A percentile compares a stretch with the other conserved stretches of the same genome.
These are phyloP conservation scores for Meloidogyne exigua DNA, from an alignment of 1,140 invertebrate genomes.

Conservation along the genomic window DNA sequence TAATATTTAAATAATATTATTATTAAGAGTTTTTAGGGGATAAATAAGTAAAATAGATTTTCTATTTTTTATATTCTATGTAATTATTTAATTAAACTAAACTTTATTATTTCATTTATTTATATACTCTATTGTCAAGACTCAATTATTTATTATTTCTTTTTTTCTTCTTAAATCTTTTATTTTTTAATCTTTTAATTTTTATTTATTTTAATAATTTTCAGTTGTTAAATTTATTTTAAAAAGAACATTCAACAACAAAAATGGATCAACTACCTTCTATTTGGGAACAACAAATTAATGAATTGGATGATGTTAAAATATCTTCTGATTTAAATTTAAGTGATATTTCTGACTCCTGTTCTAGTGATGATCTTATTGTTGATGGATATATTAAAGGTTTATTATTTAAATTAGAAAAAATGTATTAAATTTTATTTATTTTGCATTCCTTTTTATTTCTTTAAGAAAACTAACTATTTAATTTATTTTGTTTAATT, in stretches of 20 bases:
- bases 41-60: no score
- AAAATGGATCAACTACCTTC: neutral
- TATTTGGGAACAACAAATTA: neutral
- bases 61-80: no score
- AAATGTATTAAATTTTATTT: no score
- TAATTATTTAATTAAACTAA: no score
- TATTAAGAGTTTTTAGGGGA: no score
- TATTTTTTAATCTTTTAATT: neutral
- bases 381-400: neutral
- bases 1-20: no score
- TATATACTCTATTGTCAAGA: neutral
- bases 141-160: neutral
- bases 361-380: neutral
- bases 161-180: neutral
- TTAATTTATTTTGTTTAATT: neutral
- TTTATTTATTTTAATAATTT: neutral
- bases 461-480: no score
- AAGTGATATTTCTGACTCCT: neutral
- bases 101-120: no score
- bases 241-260: neutral
- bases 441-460: no score
- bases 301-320: neutral
- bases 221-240: neutral
- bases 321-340: slow-evolving; percentile 1
- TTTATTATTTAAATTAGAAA: neutral